A percentile compares a stretch with the other conserved stretches of the same genome.
Conservation (phyloP, 2,888 invertebrate species). For the Epistrophella euchroma region DNA sequence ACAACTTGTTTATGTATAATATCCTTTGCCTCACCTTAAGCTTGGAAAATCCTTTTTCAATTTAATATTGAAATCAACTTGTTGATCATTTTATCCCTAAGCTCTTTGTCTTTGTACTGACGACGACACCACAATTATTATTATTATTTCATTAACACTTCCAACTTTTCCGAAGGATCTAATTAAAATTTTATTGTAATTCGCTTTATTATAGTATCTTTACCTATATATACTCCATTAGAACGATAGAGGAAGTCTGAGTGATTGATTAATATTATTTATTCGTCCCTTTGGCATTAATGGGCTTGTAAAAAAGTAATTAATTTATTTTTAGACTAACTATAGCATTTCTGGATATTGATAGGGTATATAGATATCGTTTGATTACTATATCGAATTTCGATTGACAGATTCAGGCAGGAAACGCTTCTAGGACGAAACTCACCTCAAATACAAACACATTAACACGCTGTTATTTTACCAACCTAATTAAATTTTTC, state of each 20-base stretch:
- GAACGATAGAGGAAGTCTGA: constrained; percentile 1
- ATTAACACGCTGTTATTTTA: constrained; percentile 17
- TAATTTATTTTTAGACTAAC: constrained; percentile 10
- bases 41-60: neutral
- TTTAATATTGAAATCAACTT: constrained; percentile 7
- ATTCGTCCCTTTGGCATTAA: constrained; percentile 32
- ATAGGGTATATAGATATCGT: too few relatives aligned
- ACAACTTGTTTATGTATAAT: neutral
- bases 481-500: constrained; percentile 31
- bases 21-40: neutral
- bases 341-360: neutral
- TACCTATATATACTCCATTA: neutral
- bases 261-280: constrained; percentile 37
- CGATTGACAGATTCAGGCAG: constrained; percentile 7
- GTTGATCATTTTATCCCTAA: constrained; percentile 1
- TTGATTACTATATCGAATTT: constrained; percentile 5
- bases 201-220: constrained; percentile 2
- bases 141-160: constrained; percentile 29
- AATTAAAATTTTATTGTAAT: constrained; percentile 16
- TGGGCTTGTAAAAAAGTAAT: constrained; percentile 23
- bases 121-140: constrained; percentile 12
- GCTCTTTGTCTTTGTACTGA: neutral
- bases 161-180: constrained; percentile 17
- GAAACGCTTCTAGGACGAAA: neutral
- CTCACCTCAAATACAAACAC: constrained; percentile 15